Evolutionary conservation across 2,797 vertebrate genomes (phyloP).

Genomic region (Sorex maritimensis): DNA sequence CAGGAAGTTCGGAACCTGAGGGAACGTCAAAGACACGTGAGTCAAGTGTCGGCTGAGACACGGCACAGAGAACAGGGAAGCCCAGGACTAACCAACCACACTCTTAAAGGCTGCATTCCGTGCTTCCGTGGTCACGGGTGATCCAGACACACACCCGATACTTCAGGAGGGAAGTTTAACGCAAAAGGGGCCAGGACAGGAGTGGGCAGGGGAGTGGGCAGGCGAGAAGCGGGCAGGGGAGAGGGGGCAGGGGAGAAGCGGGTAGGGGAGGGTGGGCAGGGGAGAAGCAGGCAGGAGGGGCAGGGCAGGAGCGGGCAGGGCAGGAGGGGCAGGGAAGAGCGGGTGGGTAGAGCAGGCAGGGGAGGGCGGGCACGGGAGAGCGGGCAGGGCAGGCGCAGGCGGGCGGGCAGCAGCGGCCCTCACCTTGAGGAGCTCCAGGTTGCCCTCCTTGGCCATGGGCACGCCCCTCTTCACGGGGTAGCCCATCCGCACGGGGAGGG

Average conservation of each 20-base stretch:
- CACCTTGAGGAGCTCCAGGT: constrained; percentile 98
- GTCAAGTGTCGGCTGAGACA: neutral
- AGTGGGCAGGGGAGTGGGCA: rapidly evolving
- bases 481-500: constrained; percentile 97
- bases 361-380: too few species aligned
- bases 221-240: too few species aligned
- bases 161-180: neutral
- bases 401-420: neutral
- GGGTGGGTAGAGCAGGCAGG: too few species aligned
- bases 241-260: too few species aligned
- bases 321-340: too few species aligned
- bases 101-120: constrained; percentile 44
- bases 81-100: neutral
- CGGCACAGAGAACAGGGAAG: constrained; percentile 4
- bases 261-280: too few species aligned
- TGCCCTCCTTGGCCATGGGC: constrained; percentile 95
- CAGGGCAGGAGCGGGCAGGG: too few species aligned
- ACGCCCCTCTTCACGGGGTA: constrained; percentile 94
- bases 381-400: too few species aligned
- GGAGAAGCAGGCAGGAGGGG: too few species aligned
- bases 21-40: constrained; percentile 70
- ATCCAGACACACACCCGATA: constrained; percentile 20
- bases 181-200: neutral
- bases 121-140: neutral
- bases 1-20: constrained; percentile 97